Percentiles rank a stretch among this genome's conserved stretches.
phyloP scores from a whole-genome alignment of 2,888 invertebrate species.

The Hesperia comma region DNA sequence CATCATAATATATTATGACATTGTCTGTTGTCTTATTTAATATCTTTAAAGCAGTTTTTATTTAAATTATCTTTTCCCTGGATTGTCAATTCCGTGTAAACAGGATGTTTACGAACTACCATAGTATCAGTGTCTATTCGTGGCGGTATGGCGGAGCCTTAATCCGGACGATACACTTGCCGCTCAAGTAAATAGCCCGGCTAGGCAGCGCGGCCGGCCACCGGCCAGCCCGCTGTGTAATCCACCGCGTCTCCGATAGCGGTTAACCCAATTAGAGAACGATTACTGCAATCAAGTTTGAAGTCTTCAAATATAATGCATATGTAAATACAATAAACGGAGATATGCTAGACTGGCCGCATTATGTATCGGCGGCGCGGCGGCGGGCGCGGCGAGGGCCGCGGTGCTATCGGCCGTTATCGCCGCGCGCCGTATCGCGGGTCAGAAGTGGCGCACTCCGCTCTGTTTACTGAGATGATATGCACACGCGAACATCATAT shows the following conservation, averaged over 20 bases:
- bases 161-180: constrained; percentile 15
- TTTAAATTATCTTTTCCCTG: too few relatives aligned
- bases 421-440: constrained; percentile 58
- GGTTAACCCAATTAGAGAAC: constrained; percentile 42
- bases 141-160: not conserved
- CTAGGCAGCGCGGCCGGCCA: not conserved
- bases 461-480: constrained; percentile 63
- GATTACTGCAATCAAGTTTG: constrained; percentile 31
- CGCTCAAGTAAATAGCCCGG: constrained; percentile 5
- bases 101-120: not conserved
- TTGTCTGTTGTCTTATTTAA: too few relatives aligned
- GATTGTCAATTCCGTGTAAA: not conserved
- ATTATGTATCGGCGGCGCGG: constrained; percentile 29
- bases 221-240: not conserved
- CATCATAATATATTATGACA: too few relatives aligned
- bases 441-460: constrained; percentile 67
- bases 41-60: too few relatives aligned
- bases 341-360: constrained; percentile 21
- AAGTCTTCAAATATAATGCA: constrained; percentile 36
- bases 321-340: constrained; percentile 29
- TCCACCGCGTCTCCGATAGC: constrained; percentile 27
- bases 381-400: constrained; percentile 20
- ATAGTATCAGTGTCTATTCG: not conserved
- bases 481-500: constrained; percentile 72
- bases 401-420: constrained; percentile 47